Evolutionary conservation across 2,113 vertebrate genomes (phyloP), one percentile per base, ranked within the genome.

Genomic region (Oxyruncus cristatus): DNA sequence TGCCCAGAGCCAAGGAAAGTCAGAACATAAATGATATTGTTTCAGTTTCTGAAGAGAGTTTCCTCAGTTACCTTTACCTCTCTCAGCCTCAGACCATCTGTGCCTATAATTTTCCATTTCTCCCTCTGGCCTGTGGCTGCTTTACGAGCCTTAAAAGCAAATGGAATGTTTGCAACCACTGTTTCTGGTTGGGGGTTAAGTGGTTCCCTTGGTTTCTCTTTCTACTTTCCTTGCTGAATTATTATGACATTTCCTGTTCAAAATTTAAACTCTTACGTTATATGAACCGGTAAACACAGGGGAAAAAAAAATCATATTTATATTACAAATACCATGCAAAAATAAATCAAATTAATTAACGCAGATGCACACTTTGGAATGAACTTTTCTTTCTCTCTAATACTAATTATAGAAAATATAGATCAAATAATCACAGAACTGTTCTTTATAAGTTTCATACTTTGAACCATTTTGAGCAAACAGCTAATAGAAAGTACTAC

Each of bases 21-120:
- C 47, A 73, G 44, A 73, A 47, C 56, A 78, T 56, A 87, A 92
- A 91, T 47, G 20, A 87, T 76, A 72, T 39, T 67, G 19, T 93
- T 92, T 72, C 77, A 46, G 47, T 84, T 93, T 77, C 86, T 95
- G 81, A 71, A 65, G 56, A 82, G 92, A 71, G 7, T 79, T 94
- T 97, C n/a, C 37, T 85, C 62, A 78, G 76, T 52, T 97, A 89
- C 85, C 85, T 93, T 94, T 94, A 84, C 68, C 35, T 83, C 59
- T 92, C 47, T 78, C 52, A 86, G 65, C 44, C 65, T 85, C 76
- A 78, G 56, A 95, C 76, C 86, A 78, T 85, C 88, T 97, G 85
- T 78, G 70, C 46, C 70, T 72, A 35, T 92, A 79, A 93, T 87
- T 73, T 92, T 89, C 61, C 61, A 39, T 91, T 91, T 93, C 52